Evolutionary conservation across 2,113 vertebrate species (phyloP), one percentile per base, ranked within the genome.

Genomic region (Ciconia maguari): DNA sequence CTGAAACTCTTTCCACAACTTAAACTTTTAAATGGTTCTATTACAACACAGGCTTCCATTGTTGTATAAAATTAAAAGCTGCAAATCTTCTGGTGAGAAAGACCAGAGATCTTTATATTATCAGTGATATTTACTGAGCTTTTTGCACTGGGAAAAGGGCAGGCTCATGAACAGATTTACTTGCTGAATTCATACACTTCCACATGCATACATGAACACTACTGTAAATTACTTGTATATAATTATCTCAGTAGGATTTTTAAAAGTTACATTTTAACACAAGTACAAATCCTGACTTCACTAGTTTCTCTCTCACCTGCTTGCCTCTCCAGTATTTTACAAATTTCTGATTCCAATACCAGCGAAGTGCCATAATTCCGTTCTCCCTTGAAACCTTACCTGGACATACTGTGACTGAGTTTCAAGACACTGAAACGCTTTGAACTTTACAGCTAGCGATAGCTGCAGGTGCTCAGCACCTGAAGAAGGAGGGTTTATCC

Each of bases 281-380:
- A 27, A 61, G 26, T 30, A 48, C 74, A 51, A 30, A 20, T 24
- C 78, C 83, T 89, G 70, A 64, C 83, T 93, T 58, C 27, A 13
- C 87, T 84, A 54, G 46, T 41, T 80, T 64, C 86, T 46, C 32
- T 64, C 91, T 94, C 89, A 92, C 95, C 92, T 94, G 81, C 87
- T 94, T 90, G 80, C 87, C 93, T 88, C 74, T 80, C 82, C 25
- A 16, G 20, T n/a, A 24, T 19, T n/a, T 44, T 18, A 54, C 61
- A 79, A 6, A 68, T 46, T 42, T 41, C 38, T 21, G 30, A 57
- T n/a, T 68, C 52, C 48, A 25, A 18, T 7, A 30, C 27, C 81
- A 83, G 55, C 19, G 7, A 38, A 11, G 16, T 15, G 54, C n/a
- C 8, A 4, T 11, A 15, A 71, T 12, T 68, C 52, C 13, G 0